Base-by-base conservation (phyloP, 2,888 invertebrate genomes). In the Theretra japonica region DNA sequence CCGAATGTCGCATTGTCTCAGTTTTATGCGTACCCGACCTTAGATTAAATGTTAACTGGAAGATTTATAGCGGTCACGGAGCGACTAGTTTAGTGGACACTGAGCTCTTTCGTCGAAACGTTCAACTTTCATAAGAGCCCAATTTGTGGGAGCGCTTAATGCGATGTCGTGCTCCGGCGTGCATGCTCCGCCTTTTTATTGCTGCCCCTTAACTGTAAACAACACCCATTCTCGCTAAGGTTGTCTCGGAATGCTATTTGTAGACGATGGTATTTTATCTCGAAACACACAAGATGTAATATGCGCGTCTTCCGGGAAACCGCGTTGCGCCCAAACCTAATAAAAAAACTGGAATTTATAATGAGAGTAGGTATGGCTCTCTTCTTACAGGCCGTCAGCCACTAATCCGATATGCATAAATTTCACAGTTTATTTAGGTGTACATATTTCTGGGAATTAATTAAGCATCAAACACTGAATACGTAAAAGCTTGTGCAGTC, bases 181-280 rank as follows among this genome's bases (percentile, higher is more conserved):
- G 89, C 89, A 89, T 90, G 92, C 90, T 86, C 92, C 92, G 92
- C 92, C 92, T 93, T 92, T 93, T 93, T 94, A 92, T 93, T 90
- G 83, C 92, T 92, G 92, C 91, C 92, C 90, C 92, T 88, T 92
- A 91, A 92, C 92, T 90, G 92, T 92, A 90, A 88, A 93, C 90
- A 89, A 92, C 93, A 92, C 93, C 93, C 93, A 94, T 92, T 90
- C 87, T 85, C 79, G 82, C 74, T 73, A 79, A 83, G 82, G 84
- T 83, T 85, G 87, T 83, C 86, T 86, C 82, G 82, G 80, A 82
- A 85, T 85, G 84, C 83, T 83, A 83, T 84, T 87, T 85, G 83
- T 87, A 83, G 82, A 80, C 83, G 80, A 83, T 76, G 81, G 82
- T 83, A 83, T 83, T 80, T 84, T 86, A 87, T 87, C 86, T 87